Conservation (phyloP, 2,888 invertebrate species). For the Chironomus riparius region DNA sequence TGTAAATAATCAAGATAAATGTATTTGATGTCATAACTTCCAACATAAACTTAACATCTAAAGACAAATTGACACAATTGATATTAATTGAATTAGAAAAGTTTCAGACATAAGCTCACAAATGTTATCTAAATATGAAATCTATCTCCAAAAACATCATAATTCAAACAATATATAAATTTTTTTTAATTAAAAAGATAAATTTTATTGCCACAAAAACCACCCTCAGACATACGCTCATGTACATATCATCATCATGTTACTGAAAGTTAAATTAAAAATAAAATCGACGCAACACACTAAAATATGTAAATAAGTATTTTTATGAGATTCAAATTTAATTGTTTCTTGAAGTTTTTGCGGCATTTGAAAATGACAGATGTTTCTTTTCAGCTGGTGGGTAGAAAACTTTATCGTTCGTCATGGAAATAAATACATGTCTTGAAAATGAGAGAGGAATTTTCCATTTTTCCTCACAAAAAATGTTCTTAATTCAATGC, state of each 20-base stretch:
- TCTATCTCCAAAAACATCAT: too few species aligned
- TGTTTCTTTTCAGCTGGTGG: conserved; percentile 8
- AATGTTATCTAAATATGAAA: too few species aligned
- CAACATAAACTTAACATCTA: too few species aligned
- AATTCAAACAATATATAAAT: too few species aligned
- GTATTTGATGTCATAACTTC: too few species aligned
- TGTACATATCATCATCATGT: neutral
- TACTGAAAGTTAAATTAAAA: neutral
- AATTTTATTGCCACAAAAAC: neutral
- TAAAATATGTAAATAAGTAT: conserved; percentile 24
- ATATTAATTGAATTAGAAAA: too few species aligned
- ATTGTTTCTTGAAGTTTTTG: conserved; percentile 24
- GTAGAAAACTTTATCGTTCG: conserved; percentile 16
- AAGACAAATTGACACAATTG: too few species aligned
- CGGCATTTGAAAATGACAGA: conserved; percentile 24
- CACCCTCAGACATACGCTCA: neutral
- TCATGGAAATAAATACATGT: neutral
- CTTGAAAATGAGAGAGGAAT: neutral
- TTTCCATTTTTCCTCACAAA: neutral
- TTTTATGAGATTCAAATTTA: conserved; percentile 20
- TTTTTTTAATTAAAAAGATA: too few species aligned
- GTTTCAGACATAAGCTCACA: too few species aligned
- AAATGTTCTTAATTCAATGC: neutral
- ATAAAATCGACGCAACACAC: neutral
- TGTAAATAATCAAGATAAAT: too few species aligned